Evolutionary conservation across 1,140 invertebrate genomes (phyloP), one percentile per base, ranked within the genome.

Genomic region (Leptinotarsa lineolata): DNA sequence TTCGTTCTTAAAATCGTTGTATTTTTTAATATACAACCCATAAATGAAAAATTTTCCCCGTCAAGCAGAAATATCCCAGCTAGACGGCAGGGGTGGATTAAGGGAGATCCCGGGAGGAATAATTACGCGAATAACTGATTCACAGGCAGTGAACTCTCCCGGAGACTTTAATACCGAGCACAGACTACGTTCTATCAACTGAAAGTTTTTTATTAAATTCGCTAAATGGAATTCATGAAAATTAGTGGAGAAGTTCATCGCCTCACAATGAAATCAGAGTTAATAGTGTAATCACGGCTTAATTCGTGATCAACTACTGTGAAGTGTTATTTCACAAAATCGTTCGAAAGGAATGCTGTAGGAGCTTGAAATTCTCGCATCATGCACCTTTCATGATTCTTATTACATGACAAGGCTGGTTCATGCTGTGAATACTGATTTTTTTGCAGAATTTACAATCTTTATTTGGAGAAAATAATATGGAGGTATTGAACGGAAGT

Each of bases 191-290:
- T 54, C 48, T 54, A 54, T 54, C n/a, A 18, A 54, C 15, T 54
- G 48, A n/a, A 54, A 54, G 48, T 54, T 54, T 54, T 39, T 18
- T 54, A 54, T 54, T 54, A 54, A 54, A 54, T 54, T 54, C 48
- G n/a, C 48, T 15, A 54, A 54, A 54, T 16, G n/a, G 48, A 15
- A 18, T 15, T 8, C 4, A 54, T 54, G 48, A 54, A 54, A 54
- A 54, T 54, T 54, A 54, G 48, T 18, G 48, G 1, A 2, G n/a
- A 0, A 54, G 48, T 54, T 54, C 48, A 54, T 54, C 48, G 48
- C n/a, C 16, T 54, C 3, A 18, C 15, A 54, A 13, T 54, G 16
- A 54, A 13, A 54, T 54, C 16, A n/a, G 48, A 13, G 48, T 54
- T 54, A 12, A 54, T 54, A 18, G 15, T 54, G 13, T 18, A 54